Evolutionary conservation across 1,140 invertebrate species (phyloP), one percentile per base, ranked within the genome.

Genomic region (Vanessa atalanta): DNA sequence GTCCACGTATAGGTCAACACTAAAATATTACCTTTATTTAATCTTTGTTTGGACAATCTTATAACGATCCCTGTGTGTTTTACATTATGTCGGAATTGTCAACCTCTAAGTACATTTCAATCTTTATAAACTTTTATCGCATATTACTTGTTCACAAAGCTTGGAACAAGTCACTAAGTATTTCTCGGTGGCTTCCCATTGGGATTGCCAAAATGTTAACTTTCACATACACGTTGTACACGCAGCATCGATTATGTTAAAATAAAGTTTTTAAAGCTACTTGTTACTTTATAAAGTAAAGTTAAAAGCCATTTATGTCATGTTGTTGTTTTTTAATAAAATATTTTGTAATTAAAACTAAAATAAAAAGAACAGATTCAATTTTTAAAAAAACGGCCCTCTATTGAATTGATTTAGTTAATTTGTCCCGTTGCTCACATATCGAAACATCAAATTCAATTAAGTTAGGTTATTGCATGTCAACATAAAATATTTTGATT

Each of bases 51-150:
- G 3, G 26, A 31, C 26, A 31, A 31, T 31, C 26, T 31, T 31
- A 3, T 6, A 31, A 31, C 26, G 26, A 31, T 31, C 26, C 26
- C 26, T 31, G 26, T 1, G 26, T 31, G 26, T 31, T 31, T 31
- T 31, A 31, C 1, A 31, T 31, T 50, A 53, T 48, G 57, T 66
- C 53, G 51, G 53, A 67, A 66, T 53, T 74, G 72, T 65, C 57
- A 74, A 37, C 20, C 64, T 48, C 72, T 65, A 64, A 74, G 67
- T 65, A 53, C 68, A 16, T 69, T 72, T 79, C 72, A 75, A 79
- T 72, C 76, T 67, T 57, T 63, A 26, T n/a, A 70, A 72, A 81
- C 76, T 37, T 81, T 77, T 51, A 72, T 68, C 72, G 68, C 66
- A 73, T 68, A 50, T 72, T 48, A 53, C 69, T 67, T 51, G 55